Evolutionary conservation across 2,113 vertebrate genomes (phyloP).

Genomic region (Mystacornis crossleyi): DNA sequence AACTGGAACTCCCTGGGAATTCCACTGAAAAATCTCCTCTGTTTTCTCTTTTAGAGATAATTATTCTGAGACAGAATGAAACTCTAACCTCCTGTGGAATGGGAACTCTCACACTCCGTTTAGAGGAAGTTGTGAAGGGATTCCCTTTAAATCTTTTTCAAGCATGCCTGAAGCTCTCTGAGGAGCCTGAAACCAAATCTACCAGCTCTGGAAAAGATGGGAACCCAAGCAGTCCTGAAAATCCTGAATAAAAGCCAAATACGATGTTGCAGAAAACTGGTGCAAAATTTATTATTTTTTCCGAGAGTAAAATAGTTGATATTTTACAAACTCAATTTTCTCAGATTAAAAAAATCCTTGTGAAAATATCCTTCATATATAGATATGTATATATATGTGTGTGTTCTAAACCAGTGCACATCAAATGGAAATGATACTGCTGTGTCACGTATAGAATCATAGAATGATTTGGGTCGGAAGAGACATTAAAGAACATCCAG

Average conservation of each 20-base stretch:
- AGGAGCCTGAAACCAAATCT: background rate
- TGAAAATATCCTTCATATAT: background rate
- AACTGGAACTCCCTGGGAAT: constrained; percentile 8
- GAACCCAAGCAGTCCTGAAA: background rate
- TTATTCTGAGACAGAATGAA: constrained; percentile 24
- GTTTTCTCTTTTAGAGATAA: background rate
- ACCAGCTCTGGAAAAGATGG: background rate
- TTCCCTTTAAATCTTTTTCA: background rate
- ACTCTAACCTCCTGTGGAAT: background rate
- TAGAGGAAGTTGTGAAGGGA: constrained; percentile 1
- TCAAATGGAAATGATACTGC: background rate
- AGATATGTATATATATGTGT: background rate
- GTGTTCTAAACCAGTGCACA: background rate
- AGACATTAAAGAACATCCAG: background rate
- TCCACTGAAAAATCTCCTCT: background rate
- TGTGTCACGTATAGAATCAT: background rate
- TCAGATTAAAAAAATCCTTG: background rate
- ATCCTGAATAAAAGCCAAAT: background rate
- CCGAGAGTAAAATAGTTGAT: background rate
- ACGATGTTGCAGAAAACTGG: accelerated
- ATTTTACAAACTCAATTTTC: background rate
- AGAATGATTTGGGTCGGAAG: background rate
- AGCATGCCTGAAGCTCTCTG: background rate
- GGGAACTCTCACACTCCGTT: background rate
- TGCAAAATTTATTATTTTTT: background rate